Base-by-base conservation (phyloP, 2,113 vertebrate genomes). In the Semicossyphus pulcher region DNA sequence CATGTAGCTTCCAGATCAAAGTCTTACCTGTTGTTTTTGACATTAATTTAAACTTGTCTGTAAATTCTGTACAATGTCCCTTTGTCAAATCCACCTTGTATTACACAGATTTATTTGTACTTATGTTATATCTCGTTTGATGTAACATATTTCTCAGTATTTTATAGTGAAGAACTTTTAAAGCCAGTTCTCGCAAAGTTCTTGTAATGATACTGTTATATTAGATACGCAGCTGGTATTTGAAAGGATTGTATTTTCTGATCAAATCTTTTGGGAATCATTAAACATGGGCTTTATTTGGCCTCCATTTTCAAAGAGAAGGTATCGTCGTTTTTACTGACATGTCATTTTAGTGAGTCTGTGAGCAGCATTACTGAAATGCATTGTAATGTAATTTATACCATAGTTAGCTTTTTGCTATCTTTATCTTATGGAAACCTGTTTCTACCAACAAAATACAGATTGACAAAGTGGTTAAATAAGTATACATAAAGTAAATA, bases 231-330 rank as follows among this genome's bases (percentile, higher is more conserved):
- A 76, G 68, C 77, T 78, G 81, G 78, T 71, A 75, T 89, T 87
- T 89, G 84, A 86, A 75, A 88, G 86, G 79, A 90, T 90, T 91
- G 91, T 91, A 90, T 92, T 92, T 92, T 93, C 84, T 89, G 90
- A 89, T 86, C 85, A 87, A 82, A 87, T 92, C 80, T 92, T 92
- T 92, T 91, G 76, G 80, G 80, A 90, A 82, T 91, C 90, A 94
- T 92, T 93, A 93, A 93, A 92, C 79, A 76, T 84, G 79, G 91
- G 83, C 84, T 90, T 91, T 69, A 78, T 91, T 84, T 80, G 80
- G 87, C 88, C 88, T 88, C 84, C 87, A 89, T 91, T 93, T 93
- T 92, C 78, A 85, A 89, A 73, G 41, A 78, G 15, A 52, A 41
- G 47, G 41, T 76, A 7, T 71, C 14, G 58, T 4, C 9, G 28